Evolutionary conservation across 1,140 invertebrate genomes (phyloP), one percentile per base, ranked within the genome.

Genomic region (Megalonaias nervosa): DNA sequence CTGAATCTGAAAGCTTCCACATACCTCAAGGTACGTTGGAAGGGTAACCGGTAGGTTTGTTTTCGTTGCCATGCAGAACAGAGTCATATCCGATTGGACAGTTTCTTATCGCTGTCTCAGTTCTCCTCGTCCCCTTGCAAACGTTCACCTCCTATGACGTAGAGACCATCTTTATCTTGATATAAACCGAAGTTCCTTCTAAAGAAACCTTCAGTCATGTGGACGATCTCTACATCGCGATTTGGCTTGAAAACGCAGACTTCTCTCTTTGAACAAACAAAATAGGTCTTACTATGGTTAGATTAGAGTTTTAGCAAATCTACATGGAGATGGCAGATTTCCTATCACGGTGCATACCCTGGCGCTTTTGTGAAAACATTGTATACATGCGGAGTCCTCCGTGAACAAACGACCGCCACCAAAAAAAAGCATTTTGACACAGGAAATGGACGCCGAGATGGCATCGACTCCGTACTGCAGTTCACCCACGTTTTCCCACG

Each of bases 311-410:
- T n/a, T n/a, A n/a, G n/a, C n/a, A n/a, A n/a, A n/a, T n/a, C n/a
- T n/a, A n/a, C n/a, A n/a, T n/a, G n/a, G n/a, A n/a, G n/a, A n/a
- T n/a, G n/a, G n/a, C n/a, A n/a, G n/a, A n/a, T n/a, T n/a, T n/a
- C n/a, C n/a, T n/a, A n/a, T n/a, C n/a, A n/a, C n/a, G n/a, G n/a
- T n/a, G n/a, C n/a, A n/a, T n/a, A n/a, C n/a, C n/a, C n/a, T n/a
- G n/a, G 68, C 67, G 0, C 60, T 62, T 1, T 81, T 81, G 69
- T 86, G 81, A 71, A 79, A 86, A 56, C 79, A 83, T 71, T 86
- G 85, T 31, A 85, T 79, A n/a, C 74, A 60, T 61, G 75, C 61
- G 1, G 81, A 82, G 15, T 83, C 81, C 15, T 65, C 74, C 17
- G 77, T 80, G 58, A 84, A 66, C 61, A 74, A 61, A 83, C 31